Evolutionary conservation across 2,113 vertebrate species (phyloP), one percentile per base, ranked within the genome.

Genomic region (Apteryx mantelli): DNA sequence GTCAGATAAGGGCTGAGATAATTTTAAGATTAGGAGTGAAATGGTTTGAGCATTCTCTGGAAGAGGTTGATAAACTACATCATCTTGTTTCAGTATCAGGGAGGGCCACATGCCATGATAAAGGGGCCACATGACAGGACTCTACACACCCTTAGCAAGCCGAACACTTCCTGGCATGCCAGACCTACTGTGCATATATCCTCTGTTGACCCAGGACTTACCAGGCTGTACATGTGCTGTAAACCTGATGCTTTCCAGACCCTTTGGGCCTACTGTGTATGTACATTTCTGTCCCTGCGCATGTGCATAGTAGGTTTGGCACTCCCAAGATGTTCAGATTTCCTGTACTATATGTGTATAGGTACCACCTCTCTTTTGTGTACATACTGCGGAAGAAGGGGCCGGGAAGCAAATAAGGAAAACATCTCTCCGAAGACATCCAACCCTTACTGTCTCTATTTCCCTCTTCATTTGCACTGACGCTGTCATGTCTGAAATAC

Each of bases 291-390:
- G 30, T 20, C 80, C 25, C 36, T 18, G 15, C 8, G 9, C 6
- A 46, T 19, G 40, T 2, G 14, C 50, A 38, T 9, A 13, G 34
- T 0, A 0, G 87, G 24, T 7, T 21, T 5, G 22, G 18, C 58
- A 4, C 63, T 69, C 26, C 80, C 0, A 0, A 38, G 26, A 34
- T 0, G 11, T 10, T 30, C 11, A 30, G 68, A 36, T 30, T 30
- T 63, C 58, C 82, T 36, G 30, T 9, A 48, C 7, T 0, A 1
- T 19, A 50, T 7, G 3, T 10, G 17, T 40, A 66, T 0, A 0
- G 68, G 46, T 16, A n/a, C 46, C n/a, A 24, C 32, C 68, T n/a
- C 48, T n/a, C 68, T 18, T 34, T 11, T 40, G 34, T 34, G 10
- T n/a, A 19, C 1, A 2, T 9, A 26, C 42, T 11, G 53, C 1